Conservation (phyloP, 1,140 invertebrate genomes). For the Rhyacophila brunnea region DNA sequence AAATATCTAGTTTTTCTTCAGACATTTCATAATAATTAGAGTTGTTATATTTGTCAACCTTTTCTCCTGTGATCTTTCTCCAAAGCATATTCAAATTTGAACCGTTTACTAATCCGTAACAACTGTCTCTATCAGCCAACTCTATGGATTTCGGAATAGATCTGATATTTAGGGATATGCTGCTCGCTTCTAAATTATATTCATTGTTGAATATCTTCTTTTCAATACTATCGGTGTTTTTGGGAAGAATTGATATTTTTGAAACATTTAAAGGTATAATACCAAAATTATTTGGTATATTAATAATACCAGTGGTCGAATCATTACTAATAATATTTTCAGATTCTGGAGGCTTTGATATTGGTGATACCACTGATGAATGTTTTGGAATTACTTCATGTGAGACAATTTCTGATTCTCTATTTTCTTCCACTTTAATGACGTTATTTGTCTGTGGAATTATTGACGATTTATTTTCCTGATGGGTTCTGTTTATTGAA, state of each 20-base stretch:
- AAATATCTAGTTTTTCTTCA: conserved; percentile 11
- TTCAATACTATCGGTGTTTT: no score
- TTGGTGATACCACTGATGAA: background rate
- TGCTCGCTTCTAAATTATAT: no score
- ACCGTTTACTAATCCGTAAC: conserved; percentile 2
- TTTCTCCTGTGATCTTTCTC: conserved; percentile 18
- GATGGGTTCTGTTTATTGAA: background rate
- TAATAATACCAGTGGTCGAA: background rate
- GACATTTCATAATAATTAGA: conserved; percentile 11
- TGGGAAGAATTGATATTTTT: no score
- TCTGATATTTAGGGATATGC: background rate
- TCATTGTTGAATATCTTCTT: no score
- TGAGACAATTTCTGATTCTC: background rate
- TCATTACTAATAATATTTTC: background rate
- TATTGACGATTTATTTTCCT: background rate
- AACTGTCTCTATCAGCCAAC: background rate
- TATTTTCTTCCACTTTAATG: background rate
- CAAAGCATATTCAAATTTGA: conserved; percentile 19
- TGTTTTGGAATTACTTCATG: background rate
- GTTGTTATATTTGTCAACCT: conserved; percentile 9
- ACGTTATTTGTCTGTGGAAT: background rate
- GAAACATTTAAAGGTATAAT: no score
- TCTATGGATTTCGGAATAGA: no score
- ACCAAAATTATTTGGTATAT: background rate
- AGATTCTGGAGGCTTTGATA: background rate